A percentile compares a stretch with the other conserved stretches of the same genome.
phyloP scores from a whole-genome alignment of 2,113 vertebrate species.

The Cebidichthys violaceus region DNA sequence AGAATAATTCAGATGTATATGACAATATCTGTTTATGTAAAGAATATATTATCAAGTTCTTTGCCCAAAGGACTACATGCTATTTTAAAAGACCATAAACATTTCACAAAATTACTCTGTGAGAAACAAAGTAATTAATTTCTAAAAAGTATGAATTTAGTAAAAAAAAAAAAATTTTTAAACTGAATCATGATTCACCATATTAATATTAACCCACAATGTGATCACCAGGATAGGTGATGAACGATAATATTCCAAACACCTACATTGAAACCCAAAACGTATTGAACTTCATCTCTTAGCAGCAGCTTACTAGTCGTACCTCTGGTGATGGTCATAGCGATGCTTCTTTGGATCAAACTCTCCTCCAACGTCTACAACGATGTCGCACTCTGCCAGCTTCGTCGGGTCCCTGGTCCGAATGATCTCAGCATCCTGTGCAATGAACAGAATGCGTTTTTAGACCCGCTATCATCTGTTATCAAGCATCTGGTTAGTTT shows the following conservation, averaged over 20 bases:
- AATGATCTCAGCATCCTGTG: conserved; percentile 90
- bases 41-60: background rate
- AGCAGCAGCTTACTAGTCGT: background rate
- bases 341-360: conserved; percentile 90
- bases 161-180: too few species aligned
- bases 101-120: background rate
- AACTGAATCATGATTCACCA: background rate
- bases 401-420: conserved; percentile 88
- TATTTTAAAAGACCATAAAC: background rate
- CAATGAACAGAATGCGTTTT: conserved; percentile 2
- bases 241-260: background rate
- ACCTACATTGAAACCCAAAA: background rate
- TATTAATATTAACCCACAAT: background rate
- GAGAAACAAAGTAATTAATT: background rate
- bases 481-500: background rate
- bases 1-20: background rate
- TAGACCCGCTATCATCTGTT: background rate
- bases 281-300: background rate
- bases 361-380: conserved; percentile 94
- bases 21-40: background rate
- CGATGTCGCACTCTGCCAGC: conserved; percentile 89
- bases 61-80: background rate
- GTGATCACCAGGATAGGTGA: background rate
- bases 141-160: background rate
- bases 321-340: conserved; percentile 98